phyloP scores from a whole-genome alignment of 2,888 invertebrate genomes.

The Apamea crenata region DNA sequence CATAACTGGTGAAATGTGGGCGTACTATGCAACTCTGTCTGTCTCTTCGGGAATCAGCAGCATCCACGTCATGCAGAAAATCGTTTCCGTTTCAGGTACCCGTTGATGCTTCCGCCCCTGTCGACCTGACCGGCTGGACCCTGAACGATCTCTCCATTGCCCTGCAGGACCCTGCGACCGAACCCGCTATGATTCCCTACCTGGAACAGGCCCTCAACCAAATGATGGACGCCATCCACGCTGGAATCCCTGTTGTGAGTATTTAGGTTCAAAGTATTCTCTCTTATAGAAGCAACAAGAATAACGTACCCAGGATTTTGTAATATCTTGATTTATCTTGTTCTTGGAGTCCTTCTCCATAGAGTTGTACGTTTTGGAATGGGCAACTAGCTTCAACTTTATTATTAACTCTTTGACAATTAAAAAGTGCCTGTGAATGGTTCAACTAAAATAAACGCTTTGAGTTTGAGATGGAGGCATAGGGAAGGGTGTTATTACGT shows the following conservation, averaged over 20 bases:
- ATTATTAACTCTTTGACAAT: too few relatives aligned
- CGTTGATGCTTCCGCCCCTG: slow-evolving; percentile 67
- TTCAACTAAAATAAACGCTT: too few relatives aligned
- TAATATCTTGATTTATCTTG: too few relatives aligned
- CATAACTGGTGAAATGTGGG: not conserved
- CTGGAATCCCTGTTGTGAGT: slow-evolving; percentile 74
- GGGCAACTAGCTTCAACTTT: too few relatives aligned
- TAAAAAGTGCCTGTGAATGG: too few relatives aligned
- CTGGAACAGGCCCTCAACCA: slow-evolving; percentile 76
- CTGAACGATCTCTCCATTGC: slow-evolving; percentile 74
- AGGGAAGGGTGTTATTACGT: not conserved
- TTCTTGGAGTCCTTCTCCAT: too few relatives aligned
- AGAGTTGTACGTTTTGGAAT: too few relatives aligned
- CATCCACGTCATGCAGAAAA: not conserved
- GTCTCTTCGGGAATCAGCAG: not conserved
- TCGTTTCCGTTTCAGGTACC: slow-evolving; percentile 53
- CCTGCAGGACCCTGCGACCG: slow-evolving; percentile 73
- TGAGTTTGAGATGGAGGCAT: not conserved
- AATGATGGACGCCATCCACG: slow-evolving; percentile 72
- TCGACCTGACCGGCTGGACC: slow-evolving; percentile 74
- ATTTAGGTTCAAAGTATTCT: not conserved
- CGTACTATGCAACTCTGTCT: not conserved
- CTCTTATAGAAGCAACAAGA: too few relatives aligned
- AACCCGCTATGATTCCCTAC: slow-evolving; percentile 73
- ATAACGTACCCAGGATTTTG: too few relatives aligned